Percentiles rank a stretch among this genome's conserved stretches.
These are phyloP conservation scores for Alca torda DNA, from an alignment of 2,797 vertebrate genomes.

Conservation along the genomic window DNA sequence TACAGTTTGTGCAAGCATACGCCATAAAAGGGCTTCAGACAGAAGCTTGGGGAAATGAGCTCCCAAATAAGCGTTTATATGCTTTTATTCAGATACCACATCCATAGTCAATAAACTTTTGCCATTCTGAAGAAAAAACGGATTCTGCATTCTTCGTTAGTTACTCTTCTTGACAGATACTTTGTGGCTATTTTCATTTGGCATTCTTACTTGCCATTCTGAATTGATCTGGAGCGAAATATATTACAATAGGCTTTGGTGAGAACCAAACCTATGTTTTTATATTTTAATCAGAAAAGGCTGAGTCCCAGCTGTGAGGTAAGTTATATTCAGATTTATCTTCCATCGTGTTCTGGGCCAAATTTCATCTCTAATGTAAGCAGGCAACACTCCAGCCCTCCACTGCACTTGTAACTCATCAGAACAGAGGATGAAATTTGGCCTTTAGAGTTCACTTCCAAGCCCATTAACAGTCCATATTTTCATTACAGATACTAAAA, in stretches of 20 bases:
- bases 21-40: not conserved
- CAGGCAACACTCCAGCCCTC: not conserved
- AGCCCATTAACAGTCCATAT: not conserved
- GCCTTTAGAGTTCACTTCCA: not conserved
- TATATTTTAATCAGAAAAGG: not conserved
- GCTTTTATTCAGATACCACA: not conserved
- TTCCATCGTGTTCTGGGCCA: not conserved
- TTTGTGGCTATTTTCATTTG: not conserved
- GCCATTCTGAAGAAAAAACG: not conserved
- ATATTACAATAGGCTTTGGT: not conserved
- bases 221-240: not conserved
- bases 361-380: not conserved
- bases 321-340: not conserved
- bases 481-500: not conserved
- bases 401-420: not conserved
- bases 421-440: not conserved
- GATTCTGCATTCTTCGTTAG: not conserved
- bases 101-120: not conserved
- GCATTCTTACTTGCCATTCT: not conserved
- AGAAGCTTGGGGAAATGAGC: not conserved
- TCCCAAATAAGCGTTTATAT: not conserved
- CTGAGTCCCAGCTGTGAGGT: not conserved
- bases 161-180: not conserved
- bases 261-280: not conserved
- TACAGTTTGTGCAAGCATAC: not conserved